Evolutionary conservation across 2,113 vertebrate genomes (phyloP).

Genomic region (Tachuris rubrigastra): DNA sequence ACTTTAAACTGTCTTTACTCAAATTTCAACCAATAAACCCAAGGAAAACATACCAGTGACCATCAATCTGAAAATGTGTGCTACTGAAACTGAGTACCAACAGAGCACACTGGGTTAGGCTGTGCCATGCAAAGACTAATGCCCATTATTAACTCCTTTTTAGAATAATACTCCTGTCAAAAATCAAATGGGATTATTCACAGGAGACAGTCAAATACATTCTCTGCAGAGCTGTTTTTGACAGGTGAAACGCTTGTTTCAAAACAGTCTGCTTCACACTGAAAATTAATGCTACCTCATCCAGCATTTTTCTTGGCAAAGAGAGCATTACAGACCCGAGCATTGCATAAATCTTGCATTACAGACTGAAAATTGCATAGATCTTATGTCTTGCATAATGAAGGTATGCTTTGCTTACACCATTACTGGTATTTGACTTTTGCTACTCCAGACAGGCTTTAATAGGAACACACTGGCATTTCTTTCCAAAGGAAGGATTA

Average conservation of each 20-base stretch:
- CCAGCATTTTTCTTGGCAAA: neutral
- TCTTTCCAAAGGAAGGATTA: neutral
- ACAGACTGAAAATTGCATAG: neutral
- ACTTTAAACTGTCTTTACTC: neutral
- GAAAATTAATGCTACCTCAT: slow-evolving; percentile 7
- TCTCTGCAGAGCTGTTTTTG: slow-evolving; percentile 1
- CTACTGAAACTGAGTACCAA: neutral
- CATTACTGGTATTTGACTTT: neutral
- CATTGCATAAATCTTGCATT: neutral
- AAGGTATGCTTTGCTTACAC: neutral
- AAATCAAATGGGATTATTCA: slow-evolving; percentile 39
- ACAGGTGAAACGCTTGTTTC: slow-evolving; percentile 34
- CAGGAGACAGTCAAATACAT: neutral
- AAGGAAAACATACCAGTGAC: neutral
- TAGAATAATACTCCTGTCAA: slow-evolving; percentile 11
- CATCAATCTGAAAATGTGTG: neutral
- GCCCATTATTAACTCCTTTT: slow-evolving; percentile 9
- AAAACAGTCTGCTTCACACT: neutral
- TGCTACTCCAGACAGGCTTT: neutral
- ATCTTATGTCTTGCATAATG: neutral
- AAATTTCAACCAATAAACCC: neutral
- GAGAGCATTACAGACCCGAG: neutral
- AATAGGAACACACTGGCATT: neutral
- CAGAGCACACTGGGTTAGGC: neutral
- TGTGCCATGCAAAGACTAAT: neutral